Evolutionary conservation across 2,113 vertebrate genomes (phyloP), one percentile per base, ranked within the genome.

Genomic region (Tragulus kanchil): DNA sequence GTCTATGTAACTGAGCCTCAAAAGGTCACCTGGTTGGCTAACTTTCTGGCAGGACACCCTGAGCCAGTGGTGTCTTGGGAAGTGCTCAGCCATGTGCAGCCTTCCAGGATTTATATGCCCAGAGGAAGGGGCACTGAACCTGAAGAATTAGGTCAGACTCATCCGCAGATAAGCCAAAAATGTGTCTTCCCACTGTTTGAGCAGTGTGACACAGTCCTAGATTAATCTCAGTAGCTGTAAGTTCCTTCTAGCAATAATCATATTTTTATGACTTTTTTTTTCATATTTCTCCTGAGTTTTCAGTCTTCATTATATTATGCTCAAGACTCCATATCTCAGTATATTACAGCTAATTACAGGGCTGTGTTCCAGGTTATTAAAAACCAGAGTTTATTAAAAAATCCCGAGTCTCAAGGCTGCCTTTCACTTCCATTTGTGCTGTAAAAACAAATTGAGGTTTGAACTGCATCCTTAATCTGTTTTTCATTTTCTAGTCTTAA

Each of bases 321-420:
- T 75, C 81, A 92, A 50, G 83, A 92, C 79, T 48, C 19, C 11
- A 2, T 14, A 31, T 88, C 36, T 88, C 75, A 58, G 42, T 77
- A 84, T 77, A 45, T 85, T 77, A 69, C 7, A 84, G 36, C 90
- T 61, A 58, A 71, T 85, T 71, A 78, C 3, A 69, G n/a, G 67
- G 45, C 62, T 58, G 23, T 48, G 25, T 71, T 82, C 85, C 62
- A 23, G 48, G 64, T 96, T 73, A 50, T 88, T 81, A 92, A 93
- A 94, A 91, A 64, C 48, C 61, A 73, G 59, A 89, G 65, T 78
- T 89, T 56, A 73, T 62, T 88, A 61, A 50, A 61, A 78, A 85
- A 17, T 17, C 31, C 16, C 0, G 2, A n/a, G 83, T 92, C 16
- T 25, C 31, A 67, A 58, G 26, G 90, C 59, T 19, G 19, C 82